A percentile compares a stretch with the other conserved stretches of the same genome.
These are phyloP conservation scores for Hemiscyllium ocellatum DNA, from an alignment of 2,113 vertebrate species.

Conservation along the genomic window DNA sequence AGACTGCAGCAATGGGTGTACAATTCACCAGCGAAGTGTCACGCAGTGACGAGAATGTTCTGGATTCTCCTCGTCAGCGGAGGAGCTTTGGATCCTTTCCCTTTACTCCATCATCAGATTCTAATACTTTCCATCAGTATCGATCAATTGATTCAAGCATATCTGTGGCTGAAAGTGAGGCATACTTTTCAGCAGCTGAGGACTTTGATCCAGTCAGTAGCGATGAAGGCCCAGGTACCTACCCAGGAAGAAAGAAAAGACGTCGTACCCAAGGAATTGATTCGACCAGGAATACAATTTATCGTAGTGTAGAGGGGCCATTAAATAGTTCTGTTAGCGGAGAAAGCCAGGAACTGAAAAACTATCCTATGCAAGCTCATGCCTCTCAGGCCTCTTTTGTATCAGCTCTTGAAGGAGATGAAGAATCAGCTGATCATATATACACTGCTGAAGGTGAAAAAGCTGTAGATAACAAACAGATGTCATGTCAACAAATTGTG, in stretches of 20 bases:
- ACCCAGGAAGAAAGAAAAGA: constrained; percentile 87
- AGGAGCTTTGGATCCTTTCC: constrained; percentile 94
- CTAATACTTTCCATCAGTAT: constrained; percentile 91
- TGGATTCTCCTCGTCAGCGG: constrained; percentile 86
- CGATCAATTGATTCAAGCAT: constrained; percentile 92
- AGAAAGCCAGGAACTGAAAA: constrained; percentile 71
- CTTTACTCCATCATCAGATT: constrained; percentile 88
- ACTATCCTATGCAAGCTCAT: constrained; percentile 73
- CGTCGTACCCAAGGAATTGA: constrained; percentile 77
- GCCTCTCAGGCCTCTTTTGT: constrained; percentile 92
- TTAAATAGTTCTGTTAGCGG: constrained; percentile 69
- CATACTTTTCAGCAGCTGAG: constrained; percentile 91
- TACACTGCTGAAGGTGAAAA: constrained; percentile 75
- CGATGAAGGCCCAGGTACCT: constrained; percentile 92
- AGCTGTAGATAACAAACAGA: constrained; percentile 64
- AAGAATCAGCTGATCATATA: constrained; percentile 63
- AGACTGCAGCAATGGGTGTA: constrained; percentile 70
- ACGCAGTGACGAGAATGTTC: constrained; percentile 85
- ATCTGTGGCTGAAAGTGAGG: constrained; percentile 95
- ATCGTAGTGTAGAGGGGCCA: constrained; percentile 92
- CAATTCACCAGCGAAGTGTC: constrained; percentile 93
- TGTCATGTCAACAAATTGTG: constrained; percentile 77
- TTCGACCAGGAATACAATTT: constrained; percentile 83
- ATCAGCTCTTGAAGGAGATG: constrained; percentile 85
- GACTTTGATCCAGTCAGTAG: constrained; percentile 95